Conservation (phyloP, 2,888 invertebrate species). For the Habrosyne pyritoides region DNA sequence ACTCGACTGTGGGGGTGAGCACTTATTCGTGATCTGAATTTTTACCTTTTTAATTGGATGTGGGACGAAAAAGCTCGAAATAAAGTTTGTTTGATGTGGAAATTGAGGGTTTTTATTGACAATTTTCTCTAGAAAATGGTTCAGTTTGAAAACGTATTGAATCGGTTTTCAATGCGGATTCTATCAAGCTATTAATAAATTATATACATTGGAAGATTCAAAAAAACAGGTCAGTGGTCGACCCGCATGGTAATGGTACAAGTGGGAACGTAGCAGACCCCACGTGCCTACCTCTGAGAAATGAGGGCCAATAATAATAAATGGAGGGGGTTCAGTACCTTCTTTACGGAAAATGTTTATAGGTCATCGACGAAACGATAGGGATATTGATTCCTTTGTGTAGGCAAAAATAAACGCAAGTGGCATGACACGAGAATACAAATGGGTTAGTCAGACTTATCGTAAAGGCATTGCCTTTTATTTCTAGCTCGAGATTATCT, state of each 20-base stretch:
- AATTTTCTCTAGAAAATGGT: background rate
- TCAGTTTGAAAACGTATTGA: background rate
- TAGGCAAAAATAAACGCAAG: constrained; percentile 31
- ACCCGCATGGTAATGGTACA: constrained; percentile 46
- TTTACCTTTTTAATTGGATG: constrained; percentile 4
- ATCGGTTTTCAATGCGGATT: background rate
- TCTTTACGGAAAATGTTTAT: constrained; percentile 36
- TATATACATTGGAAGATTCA: constrained; percentile 16
- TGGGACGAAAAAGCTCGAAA: background rate
- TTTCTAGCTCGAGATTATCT: background rate
- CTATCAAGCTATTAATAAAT: constrained; percentile 2
- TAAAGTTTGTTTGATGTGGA: background rate
- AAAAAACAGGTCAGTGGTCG: constrained; percentile 40
- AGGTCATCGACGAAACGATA: constrained; percentile 32
- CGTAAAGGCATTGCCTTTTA: constrained; percentile 12
- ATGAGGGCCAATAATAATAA: constrained; percentile 51
- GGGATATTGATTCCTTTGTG: constrained; percentile 35
- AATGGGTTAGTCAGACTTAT: constrained; percentile 22
- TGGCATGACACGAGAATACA: constrained; percentile 23
- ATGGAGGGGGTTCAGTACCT: constrained; percentile 36
- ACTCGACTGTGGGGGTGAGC: background rate
- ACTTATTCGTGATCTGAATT: constrained; percentile 6
- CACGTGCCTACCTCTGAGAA: constrained; percentile 41
- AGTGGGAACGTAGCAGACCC: constrained; percentile 41
- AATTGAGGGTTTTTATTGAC: background rate